phyloP scores from a whole-genome alignment of 2,113 vertebrate species.

The Poecilia latipinna region DNA sequence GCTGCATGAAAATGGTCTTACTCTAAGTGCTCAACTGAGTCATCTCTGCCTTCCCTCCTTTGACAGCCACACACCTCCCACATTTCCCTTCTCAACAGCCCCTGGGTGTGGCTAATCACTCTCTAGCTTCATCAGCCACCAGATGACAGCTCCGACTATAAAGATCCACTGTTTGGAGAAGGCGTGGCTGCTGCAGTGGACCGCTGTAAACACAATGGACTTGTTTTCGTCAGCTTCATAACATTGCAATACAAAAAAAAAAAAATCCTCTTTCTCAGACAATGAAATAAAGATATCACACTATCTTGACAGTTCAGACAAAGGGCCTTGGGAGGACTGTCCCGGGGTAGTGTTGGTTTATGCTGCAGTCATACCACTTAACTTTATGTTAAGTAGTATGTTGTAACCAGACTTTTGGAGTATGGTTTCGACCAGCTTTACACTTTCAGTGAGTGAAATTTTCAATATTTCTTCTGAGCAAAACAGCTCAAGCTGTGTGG shows the following conservation, averaged over 20 bases:
- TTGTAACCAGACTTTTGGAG: too few species aligned
- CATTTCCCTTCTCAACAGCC: slow-evolving; percentile 56
- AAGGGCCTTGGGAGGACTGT: slow-evolving; percentile 39
- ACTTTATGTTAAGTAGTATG: too few species aligned
- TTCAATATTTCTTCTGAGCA: not conserved
- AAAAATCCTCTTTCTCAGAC: not conserved
- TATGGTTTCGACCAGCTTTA: not conserved
- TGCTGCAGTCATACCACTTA: slow-evolving; percentile 16
- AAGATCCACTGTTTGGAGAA: slow-evolving; percentile 56
- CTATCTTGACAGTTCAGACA: slow-evolving; percentile 33
- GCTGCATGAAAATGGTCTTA: slow-evolving; percentile 70
- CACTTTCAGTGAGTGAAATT: not conserved
- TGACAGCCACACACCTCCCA: slow-evolving; percentile 72
- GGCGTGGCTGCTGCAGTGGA: slow-evolving; percentile 70
- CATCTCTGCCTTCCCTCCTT: slow-evolving; percentile 57
- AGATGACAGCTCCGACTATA: slow-evolving; percentile 59
- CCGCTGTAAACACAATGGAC: slow-evolving; percentile 39
- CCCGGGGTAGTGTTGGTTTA: slow-evolving; percentile 38
- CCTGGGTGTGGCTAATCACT: slow-evolving; percentile 70
- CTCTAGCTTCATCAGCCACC: slow-evolving; percentile 64
- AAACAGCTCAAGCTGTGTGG: not conserved
- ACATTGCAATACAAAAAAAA: slow-evolving; percentile 8
- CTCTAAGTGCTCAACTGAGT: slow-evolving; percentile 73
- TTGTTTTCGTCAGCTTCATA: slow-evolving; percentile 37
- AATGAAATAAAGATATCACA: slow-evolving; percentile 31